Evolutionary conservation across 2,797 vertebrate genomes (phyloP).

Genomic region (Agapornis canus): DNA sequence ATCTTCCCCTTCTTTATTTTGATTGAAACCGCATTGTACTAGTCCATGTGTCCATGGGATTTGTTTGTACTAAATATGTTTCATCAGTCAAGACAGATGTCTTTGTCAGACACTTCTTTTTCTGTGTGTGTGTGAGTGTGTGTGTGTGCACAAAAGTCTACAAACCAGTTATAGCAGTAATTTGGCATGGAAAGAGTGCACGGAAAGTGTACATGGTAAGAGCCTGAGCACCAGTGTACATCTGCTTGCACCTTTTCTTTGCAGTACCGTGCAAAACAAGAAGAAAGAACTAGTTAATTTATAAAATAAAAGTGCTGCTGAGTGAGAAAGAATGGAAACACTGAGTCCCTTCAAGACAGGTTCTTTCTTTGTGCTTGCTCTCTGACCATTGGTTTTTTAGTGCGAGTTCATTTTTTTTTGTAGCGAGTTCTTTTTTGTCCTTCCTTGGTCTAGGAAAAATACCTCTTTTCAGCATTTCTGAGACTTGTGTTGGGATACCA

Average conservation of each 20-base stretch:
- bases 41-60: background rate
- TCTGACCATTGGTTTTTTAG: background rate
- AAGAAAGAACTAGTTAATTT: background rate
- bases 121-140: background rate
- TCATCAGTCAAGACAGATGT: background rate
- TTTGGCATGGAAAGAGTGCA: background rate
- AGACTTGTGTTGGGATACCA: background rate
- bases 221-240: fast-evolving
- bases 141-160: background rate
- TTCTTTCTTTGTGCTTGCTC: background rate
- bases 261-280: background rate
- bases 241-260: background rate
- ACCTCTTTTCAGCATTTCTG: background rate
- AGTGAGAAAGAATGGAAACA: background rate
- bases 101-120: background rate
- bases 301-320: background rate
- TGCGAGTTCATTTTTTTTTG: too few species aligned
- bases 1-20: background rate
- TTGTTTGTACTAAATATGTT: background rate
- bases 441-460: background rate
- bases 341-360: background rate
- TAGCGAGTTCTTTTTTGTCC: background rate
- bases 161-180: background rate
- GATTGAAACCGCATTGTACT: background rate
- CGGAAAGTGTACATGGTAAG: too few species aligned